Percentiles rank a stretch among this genome's conserved stretches.
Conservation (phyloP, 2,888 invertebrate species). For the Chrysina gloriosa region DNA sequence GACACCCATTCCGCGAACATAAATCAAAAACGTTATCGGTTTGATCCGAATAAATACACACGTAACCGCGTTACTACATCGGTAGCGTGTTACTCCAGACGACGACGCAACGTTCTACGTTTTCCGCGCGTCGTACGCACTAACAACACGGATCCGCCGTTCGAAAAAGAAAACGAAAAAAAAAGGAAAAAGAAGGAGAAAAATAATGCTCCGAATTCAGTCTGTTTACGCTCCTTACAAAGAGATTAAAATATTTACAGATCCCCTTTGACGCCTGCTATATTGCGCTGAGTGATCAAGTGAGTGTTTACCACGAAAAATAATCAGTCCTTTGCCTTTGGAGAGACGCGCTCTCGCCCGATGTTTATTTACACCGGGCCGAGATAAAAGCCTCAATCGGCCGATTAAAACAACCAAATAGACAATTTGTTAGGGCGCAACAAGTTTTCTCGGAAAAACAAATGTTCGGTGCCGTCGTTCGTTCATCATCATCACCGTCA, state of each 20-base stretch:
- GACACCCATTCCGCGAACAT: slow-evolving; percentile 23
- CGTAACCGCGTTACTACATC: slow-evolving; percentile 9
- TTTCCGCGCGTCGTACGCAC: background rate
- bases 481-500: slow-evolving; percentile 33
- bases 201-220: slow-evolving; percentile 36
- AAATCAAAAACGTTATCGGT: slow-evolving; percentile 20
- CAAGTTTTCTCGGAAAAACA: slow-evolving; percentile 43
- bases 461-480: slow-evolving; percentile 36
- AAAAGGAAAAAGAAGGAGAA: slow-evolving; percentile 13
- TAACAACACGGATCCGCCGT: background rate
- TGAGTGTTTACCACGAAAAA: slow-evolving; percentile 44
- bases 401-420: slow-evolving; percentile 45
- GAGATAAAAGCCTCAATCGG: slow-evolving; percentile 43
- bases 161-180: slow-evolving; percentile 4
- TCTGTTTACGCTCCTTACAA: slow-evolving; percentile 41
- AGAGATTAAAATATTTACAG: slow-evolving; percentile 45
- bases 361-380: slow-evolving; percentile 42
- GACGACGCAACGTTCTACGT: background rate
- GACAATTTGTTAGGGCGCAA: slow-evolving; percentile 42
- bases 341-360: slow-evolving; percentile 28
- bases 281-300: slow-evolving; percentile 45
- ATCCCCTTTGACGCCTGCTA: slow-evolving; percentile 42
- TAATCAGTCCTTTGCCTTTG: slow-evolving; percentile 39
- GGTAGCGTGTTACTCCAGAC: background rate
- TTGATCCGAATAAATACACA: slow-evolving; percentile 11